Evolutionary conservation across 2,888 invertebrate species (phyloP), one percentile per base, ranked within the genome.

Genomic region (Epinotia nisella): DNA sequence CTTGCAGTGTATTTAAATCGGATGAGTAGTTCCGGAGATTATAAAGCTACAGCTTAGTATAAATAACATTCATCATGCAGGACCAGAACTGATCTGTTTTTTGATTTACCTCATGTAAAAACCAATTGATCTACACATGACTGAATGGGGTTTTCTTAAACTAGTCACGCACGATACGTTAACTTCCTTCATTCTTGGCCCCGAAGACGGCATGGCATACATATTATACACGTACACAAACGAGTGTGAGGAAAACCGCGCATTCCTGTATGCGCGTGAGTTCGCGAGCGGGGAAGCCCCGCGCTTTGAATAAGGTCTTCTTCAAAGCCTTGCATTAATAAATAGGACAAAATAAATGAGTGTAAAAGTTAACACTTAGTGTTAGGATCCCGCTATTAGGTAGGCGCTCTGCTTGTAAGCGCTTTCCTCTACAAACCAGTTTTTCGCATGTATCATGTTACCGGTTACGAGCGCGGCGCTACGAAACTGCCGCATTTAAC

Each of bases 181-280:
- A 15, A 51, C 53, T 53, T 53, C 64, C 64, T 58, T 29, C 51
- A 17, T 35, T 17, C 51, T 29, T 19, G 51, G 35, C 19, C 29
- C n/a, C 29, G 9, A 15, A 64, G 51, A 35, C 51, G 10, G 61
- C 9, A 51, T 17, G 29, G 29, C 17, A 64, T 29, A 53, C 64
- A 64, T 49, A n/a, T n/a, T n/a, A n/a, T n/a, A n/a, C n/a, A 21
- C 9, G 3, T 9, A 9, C 11, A 56, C 15, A 35, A 7, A 29
- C 29, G 5, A n/a, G 39, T 60, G 51, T 24, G 9, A 64, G 64
- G 64, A 64, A 64, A 62, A 64, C 51, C n/a, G 21, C n/a, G 24
- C 29, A 24, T 5, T 35, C 13, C 7, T n/a, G 17, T 24, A 29
- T 51, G 64, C 64, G 13, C 58, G 24, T n/a, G 64, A 53, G 61